phyloP scores from a whole-genome alignment of 2,113 vertebrate species.

The Carassius carassius region DNA sequence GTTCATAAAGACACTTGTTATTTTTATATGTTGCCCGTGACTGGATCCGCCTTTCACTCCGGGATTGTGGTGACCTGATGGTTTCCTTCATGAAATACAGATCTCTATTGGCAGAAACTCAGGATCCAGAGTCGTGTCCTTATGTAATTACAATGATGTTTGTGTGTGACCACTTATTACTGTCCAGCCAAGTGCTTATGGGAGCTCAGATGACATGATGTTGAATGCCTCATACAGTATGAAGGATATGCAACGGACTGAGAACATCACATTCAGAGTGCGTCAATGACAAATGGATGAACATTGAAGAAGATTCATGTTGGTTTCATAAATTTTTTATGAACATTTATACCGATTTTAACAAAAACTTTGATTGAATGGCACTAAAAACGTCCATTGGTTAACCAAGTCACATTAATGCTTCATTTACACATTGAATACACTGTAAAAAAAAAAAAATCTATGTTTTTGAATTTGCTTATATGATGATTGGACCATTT shows the following conservation, averaged over 20 bases:
- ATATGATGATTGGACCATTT: too few relatives aligned
- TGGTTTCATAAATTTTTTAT: neutral
- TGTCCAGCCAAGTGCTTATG: constrained; percentile 13
- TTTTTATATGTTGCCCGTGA: constrained; percentile 27
- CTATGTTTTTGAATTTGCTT: too few relatives aligned
- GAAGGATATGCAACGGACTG: neutral
- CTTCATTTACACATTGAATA: neutral
- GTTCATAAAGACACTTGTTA: constrained; percentile 29
- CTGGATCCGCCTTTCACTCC: neutral
- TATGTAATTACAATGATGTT: constrained; percentile 30
- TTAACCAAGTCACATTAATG: neutral
- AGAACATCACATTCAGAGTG: neutral
- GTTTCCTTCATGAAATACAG: constrained; percentile 24
- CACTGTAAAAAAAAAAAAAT: too few relatives aligned
- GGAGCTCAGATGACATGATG: constrained; percentile 6
- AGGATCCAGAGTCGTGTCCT: constrained; percentile 1
- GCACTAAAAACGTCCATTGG: neutral
- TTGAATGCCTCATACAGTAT: neutral
- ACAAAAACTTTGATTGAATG: neutral
- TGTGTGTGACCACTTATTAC: constrained; percentile 32
- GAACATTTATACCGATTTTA: neutral
- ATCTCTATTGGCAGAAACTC: neutral
- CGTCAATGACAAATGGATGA: neutral
- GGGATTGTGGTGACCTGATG: constrained; percentile 6
- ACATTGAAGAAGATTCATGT: neutral